A percentile compares a stretch with the other conserved stretches of the same genome.
Evolutionary conservation across 2,797 vertebrate species (phyloP).

Genomic region (Danionella dracula): DNA sequence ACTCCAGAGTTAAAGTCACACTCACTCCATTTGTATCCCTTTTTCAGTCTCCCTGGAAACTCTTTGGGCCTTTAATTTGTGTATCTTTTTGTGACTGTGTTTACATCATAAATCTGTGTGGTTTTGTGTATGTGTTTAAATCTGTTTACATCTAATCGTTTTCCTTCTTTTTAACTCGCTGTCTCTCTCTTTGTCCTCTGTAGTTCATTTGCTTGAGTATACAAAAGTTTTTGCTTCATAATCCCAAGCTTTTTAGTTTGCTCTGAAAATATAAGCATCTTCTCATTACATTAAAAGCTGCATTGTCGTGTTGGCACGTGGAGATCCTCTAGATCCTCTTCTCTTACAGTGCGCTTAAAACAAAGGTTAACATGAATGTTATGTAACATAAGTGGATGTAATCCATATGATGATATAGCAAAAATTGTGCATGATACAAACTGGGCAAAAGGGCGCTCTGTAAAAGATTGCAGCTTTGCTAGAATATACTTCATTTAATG

Average conservation of each 20-base stretch:
- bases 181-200: constrained; percentile 13
- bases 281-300: constrained; percentile 37
- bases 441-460: background rate
- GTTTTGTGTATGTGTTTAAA: constrained; percentile 37
- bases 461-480: background rate
- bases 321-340: constrained; percentile 11
- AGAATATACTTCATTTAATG: background rate
- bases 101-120: constrained; percentile 36
- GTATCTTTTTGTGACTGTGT: constrained; percentile 24
- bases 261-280: background rate
- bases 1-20: background rate
- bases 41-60: background rate
- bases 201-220: background rate
- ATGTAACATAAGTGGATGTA: constrained; percentile 25
- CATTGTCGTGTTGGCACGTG: constrained; percentile 18
- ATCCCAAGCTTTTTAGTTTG: background rate
- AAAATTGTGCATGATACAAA: background rate
- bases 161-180: background rate
- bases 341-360: constrained; percentile 19
- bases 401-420: constrained; percentile 13
- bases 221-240: background rate
- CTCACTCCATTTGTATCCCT: background rate
- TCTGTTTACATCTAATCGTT: constrained; percentile 37
- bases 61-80: background rate
- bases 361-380: constrained; percentile 16